Base-by-base conservation (phyloP, 2,888 invertebrate genomes). In the Netelia inedita region DNA sequence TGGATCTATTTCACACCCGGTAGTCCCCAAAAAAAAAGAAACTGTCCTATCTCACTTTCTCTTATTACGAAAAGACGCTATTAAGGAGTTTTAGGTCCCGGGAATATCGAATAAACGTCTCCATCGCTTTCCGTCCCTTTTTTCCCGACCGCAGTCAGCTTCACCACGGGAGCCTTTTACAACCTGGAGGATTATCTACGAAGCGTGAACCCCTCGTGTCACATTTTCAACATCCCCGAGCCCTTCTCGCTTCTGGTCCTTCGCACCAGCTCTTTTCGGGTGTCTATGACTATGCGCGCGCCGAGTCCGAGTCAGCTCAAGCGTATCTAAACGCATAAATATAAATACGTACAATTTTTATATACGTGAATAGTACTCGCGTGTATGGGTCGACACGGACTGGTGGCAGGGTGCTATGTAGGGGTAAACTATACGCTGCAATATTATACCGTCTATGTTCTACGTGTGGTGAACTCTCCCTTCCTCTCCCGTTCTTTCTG, bases 281-380 rank as follows among this genome's bases (percentile, higher is more conserved):
- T 79, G 19, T 53, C 28, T 46, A 46, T 46, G 14, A 46, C 2
- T 46, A 46, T 46, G 46, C 14, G 46, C 3, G 46, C 14, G 1
- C 14, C 19, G 23, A 69, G 19, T 63, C 28, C 14, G 69, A 23
- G 79, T 74, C 83, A 76, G 85, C 66, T 86, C 85, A 88, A 89
- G 89, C 91, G 90, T 92, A 89, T 91, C 92, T 90, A 91, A 92
- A 89, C 89, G 89, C 90, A 91, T 92, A 92, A 92, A 93, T 92
- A 92, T 91, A 92, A 92, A 92, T 91, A 90, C 90, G 89, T 87
- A 21, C 23, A 57, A 61, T 59, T 53, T 61, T 46, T 88, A 85
- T 87, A 82, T 74, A 55, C 74, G 82, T 71, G 74, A 76, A 76
- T 82, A n/a, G 78, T 83, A 75, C 78, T 72, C 59, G 84, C 82